Evolutionary conservation across 2,113 vertebrate genomes (phyloP), one percentile per base, ranked within the genome.

Genomic region (Chunga burmeisteri): DNA sequence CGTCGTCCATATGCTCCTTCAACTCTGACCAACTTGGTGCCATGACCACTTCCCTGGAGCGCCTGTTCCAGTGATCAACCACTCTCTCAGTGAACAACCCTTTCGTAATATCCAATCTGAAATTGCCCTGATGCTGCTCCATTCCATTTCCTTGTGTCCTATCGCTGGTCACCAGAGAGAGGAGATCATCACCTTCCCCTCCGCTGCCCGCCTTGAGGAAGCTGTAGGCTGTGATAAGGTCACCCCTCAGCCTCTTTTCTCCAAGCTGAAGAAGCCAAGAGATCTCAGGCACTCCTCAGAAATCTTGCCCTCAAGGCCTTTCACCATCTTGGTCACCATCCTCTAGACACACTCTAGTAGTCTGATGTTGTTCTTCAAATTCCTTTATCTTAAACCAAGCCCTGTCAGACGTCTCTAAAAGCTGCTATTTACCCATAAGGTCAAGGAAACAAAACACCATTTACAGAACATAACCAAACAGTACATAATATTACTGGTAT

Each of bases 241-340:
- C 38, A 38, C 38, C 38, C 38, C 38, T 38, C 38, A 38, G 38
- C 38, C 38, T 38, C 38, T 38, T 9, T 38, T 53, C 73, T 80
- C 46, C 36, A 47, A 61, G 27, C 4, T 30, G 49, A 77, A 46
- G 27, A 82, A 70, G 8, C 19, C 7, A 40, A 46, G 22, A 8
- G 27, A 59, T 34, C 44, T 66, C 81, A 66, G 22, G 11, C 1
- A 1, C 12, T 58, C 50, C 67, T 80, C 3, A 0, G 0, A 66
- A 66, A 8, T 66, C 34, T 25, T 34, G 38, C 29, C 29, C 26
- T 49, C 1, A 1, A 84, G 21, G 13, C 10, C 58, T 15, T 68
- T 65, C 26, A 56, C 17, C 17, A 40, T 25, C 23, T 38, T 61
- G 46, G 16, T 47, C 0, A 0, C 8, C 16, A 14, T 73, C 16